Evolutionary conservation across 1,140 invertebrate genomes (phyloP).

Genomic region (Whitmania pigra): DNA sequence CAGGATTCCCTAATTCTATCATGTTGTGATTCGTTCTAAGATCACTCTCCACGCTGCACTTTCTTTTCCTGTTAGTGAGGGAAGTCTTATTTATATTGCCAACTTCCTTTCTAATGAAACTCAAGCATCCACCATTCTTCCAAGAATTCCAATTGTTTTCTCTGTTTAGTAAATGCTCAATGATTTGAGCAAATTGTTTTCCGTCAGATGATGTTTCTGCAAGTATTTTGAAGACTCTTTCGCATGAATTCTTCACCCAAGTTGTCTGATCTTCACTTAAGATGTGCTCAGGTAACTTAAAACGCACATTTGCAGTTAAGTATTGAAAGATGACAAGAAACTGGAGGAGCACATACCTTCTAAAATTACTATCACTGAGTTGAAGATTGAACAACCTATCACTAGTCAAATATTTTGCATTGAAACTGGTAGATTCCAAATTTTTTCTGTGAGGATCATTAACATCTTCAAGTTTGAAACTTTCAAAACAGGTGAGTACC

Average conservation of each 20-base stretch:
- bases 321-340: conserved; percentile 93
- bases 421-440: conserved; percentile 40
- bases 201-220: conserved; percentile 82
- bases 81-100: not conserved
- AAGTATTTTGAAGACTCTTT: conserved; percentile 50
- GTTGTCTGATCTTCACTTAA: conserved; percentile 69
- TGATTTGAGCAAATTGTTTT: conserved; percentile 62
- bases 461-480: conserved; percentile 69
- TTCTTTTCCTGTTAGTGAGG: conserved; percentile 43
- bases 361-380: conserved; percentile 86
- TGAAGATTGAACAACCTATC: conserved; percentile 85
- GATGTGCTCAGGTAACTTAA: conserved; percentile 63
- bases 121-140: conserved; percentile 90
- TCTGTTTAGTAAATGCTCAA: conserved; percentile 58
- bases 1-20: conserved; percentile 54
- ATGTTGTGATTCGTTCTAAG: conserved; percentile 35
- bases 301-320: conserved; percentile 75
- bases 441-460: conserved; percentile 29
- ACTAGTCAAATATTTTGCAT: conserved; percentile 95
- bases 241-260: conserved; percentile 66
- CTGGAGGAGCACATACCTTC: conserved; percentile 83
- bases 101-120: conserved; percentile 51
- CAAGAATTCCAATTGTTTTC: conserved; percentile 77
- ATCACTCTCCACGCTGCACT: conserved; percentile 37
- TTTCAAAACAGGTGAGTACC: conserved; percentile 73